Base-by-base conservation (phyloP, 2,113 vertebrate species). In the Tragelaphus buxtoni region DNA sequence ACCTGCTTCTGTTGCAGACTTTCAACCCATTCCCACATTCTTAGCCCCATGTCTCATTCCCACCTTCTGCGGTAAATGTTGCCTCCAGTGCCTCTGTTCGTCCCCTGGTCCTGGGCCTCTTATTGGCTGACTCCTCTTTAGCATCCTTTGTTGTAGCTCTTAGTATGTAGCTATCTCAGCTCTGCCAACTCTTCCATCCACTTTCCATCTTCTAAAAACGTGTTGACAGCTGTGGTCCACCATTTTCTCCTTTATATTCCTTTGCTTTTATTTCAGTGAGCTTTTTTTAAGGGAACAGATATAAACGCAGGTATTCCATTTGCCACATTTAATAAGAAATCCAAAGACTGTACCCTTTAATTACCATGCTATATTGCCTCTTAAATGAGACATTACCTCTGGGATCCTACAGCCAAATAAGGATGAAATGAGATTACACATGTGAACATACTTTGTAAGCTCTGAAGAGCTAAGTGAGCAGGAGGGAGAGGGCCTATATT, bases 191-290 rank as follows among this genome's bases (percentile, higher is more conserved):
- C 58, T 18, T 74, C n/a, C 28, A 82, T 81, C 91, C 60, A 81
- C 49, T 94, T 81, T 42, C n/a, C 39, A 51, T 90, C 86, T 92
- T 95, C 77, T 42, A 90, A 95, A 97, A 95, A 77, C 39, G 30
- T 69, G 74, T 82, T 91, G 93, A 93, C 87, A 94, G 93, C 51
- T 85, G 82, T 90, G 76, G 65, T 77, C 86, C 77, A 91, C 83
- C 82, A 88, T 11, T 88, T 42, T 45, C 53, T 92, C 45, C 89
- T 97, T 94, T 81, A 85, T 85, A 85, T 85, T 90, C 35, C 55
- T 91, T 93, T 97, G 82, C 63, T 90, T 92, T 88, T 79, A 96
- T 92, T 90, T 86, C 93, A 96, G 65, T 88, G 35, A 96, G 35
- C 7, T 87, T 95, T 91, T 47, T 92, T 92, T 90, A 90, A 97